A percentile compares a stretch with the other conserved stretches of the same genome.
phyloP scores from a whole-genome alignment of 2,888 invertebrate species.

The Xestia ashworthii region DNA sequence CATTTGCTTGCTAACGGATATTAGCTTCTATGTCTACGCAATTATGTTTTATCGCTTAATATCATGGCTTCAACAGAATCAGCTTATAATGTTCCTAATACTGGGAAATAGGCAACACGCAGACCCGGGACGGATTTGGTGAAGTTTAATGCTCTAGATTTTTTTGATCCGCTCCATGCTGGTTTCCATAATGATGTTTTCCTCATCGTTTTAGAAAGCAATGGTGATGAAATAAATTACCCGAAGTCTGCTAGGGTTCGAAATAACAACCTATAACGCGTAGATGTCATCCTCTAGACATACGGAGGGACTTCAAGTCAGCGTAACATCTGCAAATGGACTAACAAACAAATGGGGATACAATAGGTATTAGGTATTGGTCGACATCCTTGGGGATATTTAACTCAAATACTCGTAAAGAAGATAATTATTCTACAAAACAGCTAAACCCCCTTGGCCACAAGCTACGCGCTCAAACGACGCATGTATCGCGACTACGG shows the following conservation, averaged over 20 bases:
- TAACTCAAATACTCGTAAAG: background rate
- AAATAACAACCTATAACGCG: background rate
- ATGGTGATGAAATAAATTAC: background rate
- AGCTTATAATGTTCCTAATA: background rate
- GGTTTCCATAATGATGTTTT: background rate
- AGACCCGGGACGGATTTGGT: background rate
- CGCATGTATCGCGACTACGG: background rate
- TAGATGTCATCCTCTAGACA: background rate
- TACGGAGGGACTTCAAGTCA: background rate
- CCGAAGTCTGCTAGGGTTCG: background rate
- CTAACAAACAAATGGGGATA: background rate
- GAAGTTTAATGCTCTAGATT: background rate
- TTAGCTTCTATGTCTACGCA: background rate
- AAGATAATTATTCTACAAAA: background rate
- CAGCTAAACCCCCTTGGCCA: background rate
- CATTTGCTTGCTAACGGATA: background rate
- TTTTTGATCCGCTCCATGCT: background rate
- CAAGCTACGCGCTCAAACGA: background rate
- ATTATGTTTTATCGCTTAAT: background rate
- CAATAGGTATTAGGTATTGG: background rate
- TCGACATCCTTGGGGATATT: background rate
- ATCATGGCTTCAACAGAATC: too few relatives aligned
- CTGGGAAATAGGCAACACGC: background rate
- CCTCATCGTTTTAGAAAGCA: background rate
- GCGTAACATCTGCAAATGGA: background rate